Evolutionary conservation across 1,140 invertebrate genomes (phyloP).

Genomic region (Drosophila jambulina): DNA sequence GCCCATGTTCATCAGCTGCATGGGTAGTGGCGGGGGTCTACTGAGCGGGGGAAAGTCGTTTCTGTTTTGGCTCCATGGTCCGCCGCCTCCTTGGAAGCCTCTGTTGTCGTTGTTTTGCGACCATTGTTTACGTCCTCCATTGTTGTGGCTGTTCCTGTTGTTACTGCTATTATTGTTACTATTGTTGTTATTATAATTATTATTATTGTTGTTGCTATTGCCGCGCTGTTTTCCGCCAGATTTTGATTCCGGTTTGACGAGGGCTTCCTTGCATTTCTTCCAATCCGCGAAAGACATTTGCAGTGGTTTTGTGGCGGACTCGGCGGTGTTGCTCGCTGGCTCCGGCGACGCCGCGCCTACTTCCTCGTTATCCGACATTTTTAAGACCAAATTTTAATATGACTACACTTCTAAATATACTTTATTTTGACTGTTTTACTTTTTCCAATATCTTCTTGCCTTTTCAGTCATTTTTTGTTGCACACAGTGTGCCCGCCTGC

Average conservation of each 20-base stretch:
- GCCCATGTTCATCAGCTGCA: conserved; percentile 57
- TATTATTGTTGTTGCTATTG: conserved; percentile 20
- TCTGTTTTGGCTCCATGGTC: conserved; percentile 26
- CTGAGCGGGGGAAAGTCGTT: conserved; percentile 43
- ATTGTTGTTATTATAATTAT: conserved; percentile 13
- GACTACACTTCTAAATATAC: background rate
- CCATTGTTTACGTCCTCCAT: conserved; percentile 35
- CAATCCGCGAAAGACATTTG: conserved; percentile 75
- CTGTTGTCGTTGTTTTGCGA: conserved; percentile 19
- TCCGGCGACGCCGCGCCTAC: conserved; percentile 1
- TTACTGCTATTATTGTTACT: conserved; percentile 6
- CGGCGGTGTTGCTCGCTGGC: background rate
- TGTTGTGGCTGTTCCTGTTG: conserved; percentile 27
- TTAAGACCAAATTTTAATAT: background rate
- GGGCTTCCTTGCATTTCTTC: conserved; percentile 68
- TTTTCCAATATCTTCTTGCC: conserved; percentile 5
- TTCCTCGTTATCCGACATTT: conserved; percentile 40
- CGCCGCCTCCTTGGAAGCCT: conserved; percentile 1
- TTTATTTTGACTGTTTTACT: background rate
- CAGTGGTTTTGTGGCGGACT: conserved; percentile 23
- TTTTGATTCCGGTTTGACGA: conserved; percentile 38
- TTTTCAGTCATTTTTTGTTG: conserved; percentile 1
- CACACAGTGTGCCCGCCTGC: background rate
- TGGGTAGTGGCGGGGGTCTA: conserved; percentile 63
- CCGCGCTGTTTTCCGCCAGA: conserved; percentile 16